These are phyloP conservation scores for Schrankia costaestrigalis DNA, from an alignment of 2,888 invertebrate genomes.

Conservation along the genomic window DNA sequence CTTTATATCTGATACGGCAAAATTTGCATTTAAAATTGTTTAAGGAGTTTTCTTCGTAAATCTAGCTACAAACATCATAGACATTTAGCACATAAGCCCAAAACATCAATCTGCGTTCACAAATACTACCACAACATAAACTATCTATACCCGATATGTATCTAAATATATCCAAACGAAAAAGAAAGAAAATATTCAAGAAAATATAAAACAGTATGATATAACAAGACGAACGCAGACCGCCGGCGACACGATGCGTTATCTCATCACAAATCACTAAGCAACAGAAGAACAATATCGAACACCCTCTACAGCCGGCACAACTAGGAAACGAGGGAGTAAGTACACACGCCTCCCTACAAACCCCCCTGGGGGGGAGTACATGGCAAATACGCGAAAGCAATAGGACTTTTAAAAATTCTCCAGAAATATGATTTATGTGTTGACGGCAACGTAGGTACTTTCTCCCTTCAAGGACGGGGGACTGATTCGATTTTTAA, in stretches of 20 bases:
- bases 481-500: constrained; percentile 80
- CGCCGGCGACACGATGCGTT: constrained; percentile 7
- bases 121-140: too few species aligned
- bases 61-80: too few species aligned
- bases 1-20: too few species aligned
- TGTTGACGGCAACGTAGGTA: constrained; percentile 75
- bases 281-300: constrained; percentile 24
- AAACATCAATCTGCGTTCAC: too few species aligned
- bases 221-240: too few species aligned
- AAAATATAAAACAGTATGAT: too few species aligned
- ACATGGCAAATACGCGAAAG: constrained; percentile 82
- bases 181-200: too few species aligned
- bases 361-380: constrained; percentile 61
- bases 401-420: constrained; percentile 82
- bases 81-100: too few species aligned
- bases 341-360: constrained; percentile 73
- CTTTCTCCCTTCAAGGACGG: constrained; percentile 72
- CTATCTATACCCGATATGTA: too few species aligned
- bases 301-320: constrained; percentile 52
- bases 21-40: too few species aligned
- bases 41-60: too few species aligned
- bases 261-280: constrained; percentile 31
- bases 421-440: constrained; percentile 81
- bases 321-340: constrained; percentile 80
- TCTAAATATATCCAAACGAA: too few species aligned